Percentiles rank a stretch among this genome's conserved stretches.
Conservation (phyloP, 2,888 invertebrate genomes). For the Oscheius sp. region DNA sequence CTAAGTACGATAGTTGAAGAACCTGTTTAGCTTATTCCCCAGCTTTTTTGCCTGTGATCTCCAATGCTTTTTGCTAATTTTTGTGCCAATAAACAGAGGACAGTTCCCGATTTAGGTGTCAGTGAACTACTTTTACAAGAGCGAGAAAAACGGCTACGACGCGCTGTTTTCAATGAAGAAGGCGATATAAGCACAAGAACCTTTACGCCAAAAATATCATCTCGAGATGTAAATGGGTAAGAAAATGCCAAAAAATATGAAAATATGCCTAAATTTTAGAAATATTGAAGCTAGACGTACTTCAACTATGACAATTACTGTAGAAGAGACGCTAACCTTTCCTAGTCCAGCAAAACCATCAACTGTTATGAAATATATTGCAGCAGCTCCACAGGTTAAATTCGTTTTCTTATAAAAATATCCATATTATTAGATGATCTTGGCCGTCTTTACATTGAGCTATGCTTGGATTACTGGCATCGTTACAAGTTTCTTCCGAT, state of each 20-base stretch:
- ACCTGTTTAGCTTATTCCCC: neutral
- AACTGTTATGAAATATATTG: constrained; percentile 10
- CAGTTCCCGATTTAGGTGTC: constrained; percentile 2
- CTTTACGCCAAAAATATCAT: constrained; percentile 17
- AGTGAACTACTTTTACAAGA: constrained; percentile 23
- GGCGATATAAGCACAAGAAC: constrained; percentile 30
- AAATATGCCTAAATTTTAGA: neutral
- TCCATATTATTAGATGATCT: constrained; percentile 16
- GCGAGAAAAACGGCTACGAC: constrained; percentile 18
- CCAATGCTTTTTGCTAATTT: neutral
- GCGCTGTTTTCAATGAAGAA: constrained; percentile 33
- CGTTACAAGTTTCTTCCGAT: constrained; percentile 12
- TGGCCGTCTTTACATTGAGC: constrained; percentile 18
- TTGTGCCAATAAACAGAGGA: neutral
- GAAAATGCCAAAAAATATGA: too few relatives aligned
- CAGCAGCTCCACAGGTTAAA: constrained; percentile 22
- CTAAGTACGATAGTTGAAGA: constrained; percentile 29
- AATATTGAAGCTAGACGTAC: neutral
- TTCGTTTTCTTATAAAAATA: neutral
- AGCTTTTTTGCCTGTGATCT: neutral
- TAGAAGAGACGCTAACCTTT: constrained; percentile 14
- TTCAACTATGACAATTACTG: constrained; percentile 21
- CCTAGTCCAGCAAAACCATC: constrained; percentile 11
- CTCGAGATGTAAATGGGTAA: neutral
- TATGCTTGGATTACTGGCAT: constrained; percentile 24